Conservation (phyloP, 2,797 vertebrate species). For the Lagodon rhomboides region DNA sequence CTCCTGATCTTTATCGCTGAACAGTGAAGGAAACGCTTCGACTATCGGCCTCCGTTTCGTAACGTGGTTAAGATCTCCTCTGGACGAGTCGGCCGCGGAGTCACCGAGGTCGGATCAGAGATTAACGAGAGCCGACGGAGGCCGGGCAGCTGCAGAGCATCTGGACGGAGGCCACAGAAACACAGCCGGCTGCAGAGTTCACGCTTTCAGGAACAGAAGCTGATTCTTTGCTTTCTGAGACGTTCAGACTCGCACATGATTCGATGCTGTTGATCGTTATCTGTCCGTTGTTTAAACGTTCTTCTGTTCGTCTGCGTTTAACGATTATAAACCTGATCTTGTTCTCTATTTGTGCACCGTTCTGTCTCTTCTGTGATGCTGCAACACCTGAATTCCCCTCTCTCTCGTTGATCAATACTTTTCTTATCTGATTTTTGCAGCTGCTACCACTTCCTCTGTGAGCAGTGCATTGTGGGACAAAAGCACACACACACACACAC, state of each 20-base stretch:
- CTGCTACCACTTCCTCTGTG: background rate
- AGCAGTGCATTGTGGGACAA: background rate
- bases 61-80: slow-evolving; percentile 6
- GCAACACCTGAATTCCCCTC: background rate
- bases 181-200: background rate
- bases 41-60: background rate
- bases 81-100: slow-evolving; percentile 2
- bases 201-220: no score
- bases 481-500: no score
- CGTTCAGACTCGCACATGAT: no score
- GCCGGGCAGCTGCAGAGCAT: background rate
- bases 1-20: background rate
- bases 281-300: no score
- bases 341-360: no score
- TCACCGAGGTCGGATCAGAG: slow-evolving; percentile 26
- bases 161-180: slow-evolving; percentile 18
- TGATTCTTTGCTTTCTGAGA: background rate
- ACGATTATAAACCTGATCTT: no score
- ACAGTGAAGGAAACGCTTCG: background rate
- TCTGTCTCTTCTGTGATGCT: background rate
- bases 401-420: background rate
- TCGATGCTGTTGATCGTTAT: no score
- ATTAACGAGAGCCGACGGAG: slow-evolving; percentile 16
- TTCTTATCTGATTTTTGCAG: background rate
- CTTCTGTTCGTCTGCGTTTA: no score